Conservation (phyloP, 1,140 invertebrate genomes). For the Colletes gigas region DNA sequence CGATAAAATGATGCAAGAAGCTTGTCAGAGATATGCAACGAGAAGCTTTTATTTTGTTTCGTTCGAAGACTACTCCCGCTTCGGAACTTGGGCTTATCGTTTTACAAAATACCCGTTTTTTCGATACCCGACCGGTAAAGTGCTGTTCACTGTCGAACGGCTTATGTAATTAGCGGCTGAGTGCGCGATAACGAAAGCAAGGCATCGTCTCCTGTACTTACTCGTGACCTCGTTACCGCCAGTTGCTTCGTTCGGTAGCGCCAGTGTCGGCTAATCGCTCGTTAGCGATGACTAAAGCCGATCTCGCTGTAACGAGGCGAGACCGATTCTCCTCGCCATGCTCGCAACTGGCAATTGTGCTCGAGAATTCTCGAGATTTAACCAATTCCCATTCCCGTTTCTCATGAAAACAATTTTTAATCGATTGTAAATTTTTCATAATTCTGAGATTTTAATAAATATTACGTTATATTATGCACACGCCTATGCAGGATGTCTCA, state of each 20-base stretch:
- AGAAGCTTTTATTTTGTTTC: background rate
- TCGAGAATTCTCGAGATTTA: background rate
- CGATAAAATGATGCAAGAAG: constrained; percentile 18
- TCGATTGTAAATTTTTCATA: too few relatives aligned
- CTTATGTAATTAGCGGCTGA: constrained; percentile 36
- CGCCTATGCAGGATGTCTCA: too few relatives aligned
- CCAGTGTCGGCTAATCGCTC: constrained; percentile 51
- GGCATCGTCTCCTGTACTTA: constrained; percentile 14
- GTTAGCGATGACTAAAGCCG: constrained; percentile 49
- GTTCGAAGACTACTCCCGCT: background rate
- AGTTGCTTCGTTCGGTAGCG: constrained; percentile 11
- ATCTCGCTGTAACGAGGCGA: constrained; percentile 41
- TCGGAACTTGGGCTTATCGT: background rate
- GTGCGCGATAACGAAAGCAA: constrained; percentile 36
- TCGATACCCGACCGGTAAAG: background rate
- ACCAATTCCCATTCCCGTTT: background rate
- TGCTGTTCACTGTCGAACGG: constrained; percentile 20
- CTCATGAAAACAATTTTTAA: too few relatives aligned
- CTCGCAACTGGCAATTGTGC: background rate
- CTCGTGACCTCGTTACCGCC: constrained; percentile 43
- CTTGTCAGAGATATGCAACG: constrained; percentile 7
- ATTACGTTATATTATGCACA: too few relatives aligned
- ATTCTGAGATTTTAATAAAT: too few relatives aligned
- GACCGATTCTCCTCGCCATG: constrained; percentile 33
- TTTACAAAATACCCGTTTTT: background rate